Conservation (phyloP, 2,113 vertebrate species). For the Hippolais icterina region DNA sequence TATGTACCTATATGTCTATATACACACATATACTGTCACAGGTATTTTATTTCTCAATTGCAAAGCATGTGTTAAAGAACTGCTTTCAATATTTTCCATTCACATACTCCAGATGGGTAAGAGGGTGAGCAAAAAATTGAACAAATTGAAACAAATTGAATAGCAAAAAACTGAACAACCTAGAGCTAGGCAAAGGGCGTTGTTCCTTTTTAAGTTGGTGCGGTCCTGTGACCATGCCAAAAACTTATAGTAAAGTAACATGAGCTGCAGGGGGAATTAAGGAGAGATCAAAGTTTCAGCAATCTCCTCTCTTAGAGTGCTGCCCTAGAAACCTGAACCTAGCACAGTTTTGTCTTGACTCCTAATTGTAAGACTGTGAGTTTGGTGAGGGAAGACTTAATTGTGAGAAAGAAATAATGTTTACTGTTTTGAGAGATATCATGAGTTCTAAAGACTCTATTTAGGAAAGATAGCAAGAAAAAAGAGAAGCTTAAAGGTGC, state of each 20-base stretch:
- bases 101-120: neutral
- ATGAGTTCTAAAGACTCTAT: neutral
- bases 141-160: neutral
- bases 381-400: neutral
- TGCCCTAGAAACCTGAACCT: neutral
- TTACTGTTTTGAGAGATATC: neutral
- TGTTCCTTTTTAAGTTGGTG: neutral
- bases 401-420: neutral
- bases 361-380: neutral
- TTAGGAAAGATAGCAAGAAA: neutral
- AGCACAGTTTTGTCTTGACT: neutral
- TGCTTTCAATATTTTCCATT: neutral
- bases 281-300: neutral
- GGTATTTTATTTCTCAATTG: neutral
- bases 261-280: neutral
- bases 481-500: neutral
- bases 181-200: neutral
- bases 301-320: neutral
- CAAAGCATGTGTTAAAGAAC: neutral
- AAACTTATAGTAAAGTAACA: neutral
- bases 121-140: neutral
- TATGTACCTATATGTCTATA: neutral
- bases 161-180: neutral
- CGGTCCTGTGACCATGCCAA: neutral
- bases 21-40: accelerated